Conservation (phyloP, 2,888 invertebrate genomes). For the Notodonta dromedarius region DNA sequence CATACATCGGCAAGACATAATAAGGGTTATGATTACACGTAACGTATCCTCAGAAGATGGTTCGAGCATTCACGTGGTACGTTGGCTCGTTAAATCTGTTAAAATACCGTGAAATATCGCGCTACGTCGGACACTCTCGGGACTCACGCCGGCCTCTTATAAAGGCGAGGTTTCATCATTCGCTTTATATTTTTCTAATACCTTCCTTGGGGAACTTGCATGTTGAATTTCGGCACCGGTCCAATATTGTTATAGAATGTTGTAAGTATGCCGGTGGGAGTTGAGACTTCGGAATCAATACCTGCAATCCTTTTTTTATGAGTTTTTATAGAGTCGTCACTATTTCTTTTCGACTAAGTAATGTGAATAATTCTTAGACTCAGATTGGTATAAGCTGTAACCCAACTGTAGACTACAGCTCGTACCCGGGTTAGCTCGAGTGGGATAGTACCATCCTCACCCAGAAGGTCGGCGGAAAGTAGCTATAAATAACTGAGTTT, state of each 20-base stretch:
- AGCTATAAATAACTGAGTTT: no score
- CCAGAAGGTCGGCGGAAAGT: no score
- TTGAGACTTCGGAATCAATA: not conserved
- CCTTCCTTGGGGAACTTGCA: slow-evolving; percentile 69
- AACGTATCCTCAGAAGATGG: slow-evolving; percentile 56
- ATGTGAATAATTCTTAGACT: no score
- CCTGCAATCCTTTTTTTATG: not conserved
- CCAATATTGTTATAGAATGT: slow-evolving; percentile 62
- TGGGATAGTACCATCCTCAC: no score
- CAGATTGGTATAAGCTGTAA: no score
- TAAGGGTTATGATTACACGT: slow-evolving; percentile 57
- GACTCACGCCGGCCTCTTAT: slow-evolving; percentile 49
- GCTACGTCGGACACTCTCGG: slow-evolving; percentile 74
- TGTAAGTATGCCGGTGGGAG: slow-evolving; percentile 38
- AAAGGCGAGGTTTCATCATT: slow-evolving; percentile 46
- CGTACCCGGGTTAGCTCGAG: no score
- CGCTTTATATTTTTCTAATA: slow-evolving; percentile 76
- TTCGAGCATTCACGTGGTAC: slow-evolving; percentile 69
- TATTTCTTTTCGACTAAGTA: no score
- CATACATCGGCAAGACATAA: slow-evolving; percentile 17
- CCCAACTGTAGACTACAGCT: no score
- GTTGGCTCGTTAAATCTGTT: slow-evolving; percentile 82
- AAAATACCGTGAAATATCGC: slow-evolving; percentile 82
- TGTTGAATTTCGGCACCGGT: slow-evolving; percentile 59
- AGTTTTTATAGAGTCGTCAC: no score